Base-by-base conservation (phyloP, 2,797 vertebrate species). In the Liasis olivaceus region DNA sequence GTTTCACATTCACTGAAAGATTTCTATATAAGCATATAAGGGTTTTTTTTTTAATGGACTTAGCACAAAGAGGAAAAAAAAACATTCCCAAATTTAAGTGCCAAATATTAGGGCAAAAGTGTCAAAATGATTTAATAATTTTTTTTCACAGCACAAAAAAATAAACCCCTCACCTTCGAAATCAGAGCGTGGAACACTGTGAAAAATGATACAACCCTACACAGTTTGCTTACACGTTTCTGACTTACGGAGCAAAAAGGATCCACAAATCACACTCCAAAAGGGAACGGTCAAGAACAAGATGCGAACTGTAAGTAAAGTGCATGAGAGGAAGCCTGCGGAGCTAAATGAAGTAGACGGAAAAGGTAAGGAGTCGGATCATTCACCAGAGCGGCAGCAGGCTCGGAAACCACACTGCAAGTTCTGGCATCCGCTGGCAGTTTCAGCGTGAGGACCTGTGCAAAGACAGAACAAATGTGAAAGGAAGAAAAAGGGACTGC, bases 361-460 rank as follows among this genome's bases (percentile, higher is more conserved):
- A 97, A 96, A 97, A 96, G 96, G 96, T 87, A 93, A 95, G 96
- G n/a, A 94, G 95, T 85, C 94, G 96, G 94, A 66, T 96, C 98
- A 99, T 97, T 99, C 99, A 95, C 99, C 99, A 93, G 99, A 99
- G 97, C 99, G 99, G 97, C 99, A 99, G 98, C 99, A 99, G 95
- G 98, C 99, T 97, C 99, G 98, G 98, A 99, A 99, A 97, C 99
- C 99, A 97, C 99, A 99, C 98, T 99, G 99, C 97, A 99, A 98
- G 93, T 99, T 99, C 99, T 99, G 99, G 98, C 99, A 99, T 98
- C 99, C 99, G 94, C 99, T 99, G 97, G 99, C 99, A 1, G 98
- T 99, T 95, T 99, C 99, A 59, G 99, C 98, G 84, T 99, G 99
- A 95, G 99, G 99, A 98, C 99, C 99, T 99, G 98, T 93, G 91